These are phyloP conservation scores for Takifugu bimaculatus DNA, from an alignment of 2,113 vertebrate species.

Conservation along the genomic window DNA sequence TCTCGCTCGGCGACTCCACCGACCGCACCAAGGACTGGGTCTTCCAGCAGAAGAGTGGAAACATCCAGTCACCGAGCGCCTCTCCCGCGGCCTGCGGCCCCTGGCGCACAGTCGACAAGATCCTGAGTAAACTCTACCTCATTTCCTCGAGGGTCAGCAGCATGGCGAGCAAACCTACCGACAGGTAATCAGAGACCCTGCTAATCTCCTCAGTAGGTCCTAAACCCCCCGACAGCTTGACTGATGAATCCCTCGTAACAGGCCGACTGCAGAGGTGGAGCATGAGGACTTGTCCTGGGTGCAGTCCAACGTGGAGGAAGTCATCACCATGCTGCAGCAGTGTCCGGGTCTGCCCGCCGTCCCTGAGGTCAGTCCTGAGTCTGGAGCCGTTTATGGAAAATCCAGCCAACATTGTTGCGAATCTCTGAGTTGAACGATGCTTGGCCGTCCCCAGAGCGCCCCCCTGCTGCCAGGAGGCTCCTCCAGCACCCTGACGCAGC, in stretches of 20 bases:
- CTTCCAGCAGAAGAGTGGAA: slow-evolving; percentile 80
- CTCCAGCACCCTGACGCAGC: slow-evolving; percentile 80
- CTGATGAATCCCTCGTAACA: slow-evolving; percentile 38
- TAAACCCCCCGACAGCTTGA: not conserved
- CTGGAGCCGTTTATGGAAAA: not conserved
- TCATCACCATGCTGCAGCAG: slow-evolving; percentile 80
- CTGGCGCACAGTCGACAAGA: slow-evolving; percentile 73
- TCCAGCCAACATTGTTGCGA: not conserved
- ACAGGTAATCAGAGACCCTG: slow-evolving; percentile 67
- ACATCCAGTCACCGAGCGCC: slow-evolving; percentile 54
- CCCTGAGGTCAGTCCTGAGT: slow-evolving; percentile 70
- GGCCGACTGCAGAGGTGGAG: slow-evolving; percentile 79
- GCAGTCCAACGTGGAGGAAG: slow-evolving; percentile 80
- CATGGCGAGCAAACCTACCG: slow-evolving; percentile 73
- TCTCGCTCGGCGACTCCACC: slow-evolving; percentile 26
- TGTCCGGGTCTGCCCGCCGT: slow-evolving; percentile 65
- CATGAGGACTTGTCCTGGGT: slow-evolving; percentile 79
- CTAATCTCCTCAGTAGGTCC: not conserved
- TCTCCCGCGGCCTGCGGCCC: slow-evolving; percentile 40
- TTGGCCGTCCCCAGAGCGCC: slow-evolving; percentile 54
- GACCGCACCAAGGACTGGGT: slow-evolving; percentile 85
- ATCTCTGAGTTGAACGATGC: not conserved
- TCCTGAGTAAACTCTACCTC: slow-evolving; percentile 78
- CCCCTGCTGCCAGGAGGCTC: slow-evolving; percentile 65
- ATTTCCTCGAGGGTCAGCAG: slow-evolving; percentile 76